Evolutionary conservation across 2,797 vertebrate genomes (phyloP).

Genomic region (Falco cherrug): DNA sequence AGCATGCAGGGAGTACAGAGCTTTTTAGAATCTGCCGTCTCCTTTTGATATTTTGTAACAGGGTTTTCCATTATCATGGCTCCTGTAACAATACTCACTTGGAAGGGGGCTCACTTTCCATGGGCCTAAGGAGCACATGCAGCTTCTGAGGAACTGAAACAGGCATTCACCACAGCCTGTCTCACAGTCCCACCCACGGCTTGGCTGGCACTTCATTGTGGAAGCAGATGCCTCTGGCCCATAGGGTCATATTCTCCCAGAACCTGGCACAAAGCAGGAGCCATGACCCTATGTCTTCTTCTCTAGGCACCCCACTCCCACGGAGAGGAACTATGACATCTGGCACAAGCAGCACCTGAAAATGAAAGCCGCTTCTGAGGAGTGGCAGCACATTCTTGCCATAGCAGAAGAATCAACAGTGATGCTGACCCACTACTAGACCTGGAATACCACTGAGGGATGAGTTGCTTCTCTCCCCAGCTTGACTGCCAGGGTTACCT

Average conservation of each 20-base stretch:
- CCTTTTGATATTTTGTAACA: background rate
- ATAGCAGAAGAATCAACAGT: background rate
- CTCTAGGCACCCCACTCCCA: background rate
- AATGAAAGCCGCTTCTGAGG: background rate
- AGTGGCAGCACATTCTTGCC: background rate
- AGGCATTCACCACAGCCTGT: background rate
- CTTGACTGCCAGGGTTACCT: background rate
- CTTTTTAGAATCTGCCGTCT: background rate
- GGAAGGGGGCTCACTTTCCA: background rate
- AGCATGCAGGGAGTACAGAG: background rate
- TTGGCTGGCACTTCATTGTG: rapidly evolving
- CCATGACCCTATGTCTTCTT: background rate
- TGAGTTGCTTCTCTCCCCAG: background rate
- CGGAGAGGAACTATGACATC: background rate
- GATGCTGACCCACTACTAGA: background rate
- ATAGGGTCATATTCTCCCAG: background rate
- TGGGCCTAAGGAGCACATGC: rapidly evolving
- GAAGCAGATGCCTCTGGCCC: background rate
- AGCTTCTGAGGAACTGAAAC: background rate
- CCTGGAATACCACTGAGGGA: background rate
- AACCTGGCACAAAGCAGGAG: background rate
- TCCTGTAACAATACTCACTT: background rate
- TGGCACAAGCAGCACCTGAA: background rate
- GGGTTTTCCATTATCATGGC: background rate
- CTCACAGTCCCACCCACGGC: background rate